phyloP scores from a whole-genome alignment of 2,113 vertebrate genomes.

The Amia ocellicauda region DNA sequence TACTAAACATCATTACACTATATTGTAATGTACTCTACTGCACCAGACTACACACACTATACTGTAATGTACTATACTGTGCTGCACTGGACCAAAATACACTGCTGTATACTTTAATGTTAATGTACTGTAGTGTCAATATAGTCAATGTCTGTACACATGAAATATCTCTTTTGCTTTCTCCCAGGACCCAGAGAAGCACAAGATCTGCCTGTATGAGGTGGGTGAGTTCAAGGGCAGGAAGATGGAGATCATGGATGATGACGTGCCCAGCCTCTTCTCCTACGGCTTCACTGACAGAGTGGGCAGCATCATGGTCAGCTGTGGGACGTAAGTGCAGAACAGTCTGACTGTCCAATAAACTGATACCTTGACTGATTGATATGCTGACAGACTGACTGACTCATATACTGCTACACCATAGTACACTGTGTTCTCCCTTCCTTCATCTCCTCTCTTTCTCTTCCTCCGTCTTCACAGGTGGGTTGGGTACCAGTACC shows the following conservation, averaged over 20 bases:
- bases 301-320: conserved; percentile 67
- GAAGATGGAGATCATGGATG: conserved; percentile 81
- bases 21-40: too few relatives aligned
- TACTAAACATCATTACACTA: too few relatives aligned
- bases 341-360: not conserved
- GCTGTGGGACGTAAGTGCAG: conserved; percentile 66
- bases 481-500: conserved; percentile 70
- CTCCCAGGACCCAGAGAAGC: conserved; percentile 70
- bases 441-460: not conserved
- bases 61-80: too few relatives aligned
- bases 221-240: conserved; percentile 76
- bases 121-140: too few relatives aligned
- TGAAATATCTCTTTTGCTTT: too few relatives aligned
- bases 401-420: not conserved
- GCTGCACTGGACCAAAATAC: too few relatives aligned
- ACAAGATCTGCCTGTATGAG: conserved; percentile 79
- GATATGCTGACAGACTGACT: not conserved
- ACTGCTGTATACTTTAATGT: too few relatives aligned
- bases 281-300: conserved; percentile 67
- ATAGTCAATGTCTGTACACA: too few relatives aligned
- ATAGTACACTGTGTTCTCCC: too few relatives aligned
- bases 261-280: conserved; percentile 70
- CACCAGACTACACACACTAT: too few relatives aligned
- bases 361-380: not conserved
- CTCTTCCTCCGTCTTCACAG: conserved; percentile 29